Evolutionary conservation across 2,888 invertebrate species (phyloP).

Genomic region (Aphidoletes aphidimyza): DNA sequence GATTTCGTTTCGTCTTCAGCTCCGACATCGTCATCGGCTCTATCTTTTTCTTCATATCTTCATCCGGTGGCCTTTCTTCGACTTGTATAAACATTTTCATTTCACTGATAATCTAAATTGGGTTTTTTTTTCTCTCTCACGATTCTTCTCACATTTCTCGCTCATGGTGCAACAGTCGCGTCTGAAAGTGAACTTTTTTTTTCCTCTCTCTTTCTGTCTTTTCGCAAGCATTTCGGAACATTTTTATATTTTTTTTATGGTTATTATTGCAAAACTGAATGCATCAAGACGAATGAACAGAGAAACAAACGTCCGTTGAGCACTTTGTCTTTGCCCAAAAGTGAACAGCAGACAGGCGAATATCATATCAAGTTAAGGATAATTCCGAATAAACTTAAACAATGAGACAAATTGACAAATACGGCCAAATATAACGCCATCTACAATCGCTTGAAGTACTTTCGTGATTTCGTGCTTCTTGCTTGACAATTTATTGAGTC

Average conservation of each 20-base stretch:
- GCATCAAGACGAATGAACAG: neutral
- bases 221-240: neutral
- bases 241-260: neutral
- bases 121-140: neutral
- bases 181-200: neutral
- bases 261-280: conserved; percentile 45
- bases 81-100: conserved; percentile 39
- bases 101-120: conserved; percentile 43
- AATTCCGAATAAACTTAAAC: conserved; percentile 29
- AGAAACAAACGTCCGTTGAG: too few species aligned
- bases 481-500: too few species aligned
- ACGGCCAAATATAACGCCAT: too few species aligned
- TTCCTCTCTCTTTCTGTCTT: neutral
- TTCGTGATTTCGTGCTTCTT: too few species aligned
- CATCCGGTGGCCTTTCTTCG: conserved; percentile 38
- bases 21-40: too few species aligned
- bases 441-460: too few species aligned
- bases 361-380: neutral
- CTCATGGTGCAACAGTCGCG: neutral
- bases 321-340: neutral
- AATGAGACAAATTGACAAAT: too few species aligned
- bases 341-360: neutral
- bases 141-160: neutral
- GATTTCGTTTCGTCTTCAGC: neutral
- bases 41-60: neutral